Conservation (phyloP, 2,888 invertebrate genomes). For the Liposcelis brunnea region DNA sequence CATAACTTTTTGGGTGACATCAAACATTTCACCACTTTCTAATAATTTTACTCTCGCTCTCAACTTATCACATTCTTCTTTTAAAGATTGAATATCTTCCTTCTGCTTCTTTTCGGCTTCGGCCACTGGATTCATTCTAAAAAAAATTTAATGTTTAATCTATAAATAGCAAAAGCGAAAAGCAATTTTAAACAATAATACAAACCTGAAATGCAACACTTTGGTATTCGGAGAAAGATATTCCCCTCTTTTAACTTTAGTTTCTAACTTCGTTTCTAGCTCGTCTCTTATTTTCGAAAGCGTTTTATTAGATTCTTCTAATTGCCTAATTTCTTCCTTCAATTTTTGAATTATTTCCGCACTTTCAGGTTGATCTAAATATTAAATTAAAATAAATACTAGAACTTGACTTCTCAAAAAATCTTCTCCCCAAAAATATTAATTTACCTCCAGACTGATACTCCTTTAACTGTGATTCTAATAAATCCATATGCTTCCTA, state of each 20-base stretch:
- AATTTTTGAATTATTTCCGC: slow-evolving; percentile 41
- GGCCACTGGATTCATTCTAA: slow-evolving; percentile 54
- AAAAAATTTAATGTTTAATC: slow-evolving; percentile 15
- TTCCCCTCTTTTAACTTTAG: slow-evolving; percentile 37
- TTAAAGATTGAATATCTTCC: slow-evolving; percentile 46
- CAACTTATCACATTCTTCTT: slow-evolving; percentile 40
- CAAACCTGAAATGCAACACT: slow-evolving; percentile 23
- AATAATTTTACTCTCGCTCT: slow-evolving; percentile 23
- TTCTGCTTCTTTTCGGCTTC: slow-evolving; percentile 47
- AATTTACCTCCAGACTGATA: neutral
- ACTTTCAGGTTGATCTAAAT: slow-evolving; percentile 28
- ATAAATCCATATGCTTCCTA: slow-evolving; percentile 27
- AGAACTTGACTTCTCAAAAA: too few relatives aligned
- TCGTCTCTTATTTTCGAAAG: slow-evolving; percentile 36
- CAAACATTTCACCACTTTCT: slow-evolving; percentile 22
- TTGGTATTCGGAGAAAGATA: slow-evolving; percentile 27
- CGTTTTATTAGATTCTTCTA: slow-evolving; percentile 28
- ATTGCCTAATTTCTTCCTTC: slow-evolving; percentile 26
- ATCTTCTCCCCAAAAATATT: neutral
- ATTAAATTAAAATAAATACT: neutral
- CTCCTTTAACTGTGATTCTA: slow-evolving; percentile 17
- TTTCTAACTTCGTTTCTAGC: slow-evolving; percentile 49
- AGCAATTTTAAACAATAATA: slow-evolving; percentile 3
- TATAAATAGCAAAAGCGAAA: neutral
- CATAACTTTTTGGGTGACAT: slow-evolving; percentile 23